phyloP scores from a whole-genome alignment of 2,113 vertebrate genomes.

The Phylloscopus trochiloides region DNA sequence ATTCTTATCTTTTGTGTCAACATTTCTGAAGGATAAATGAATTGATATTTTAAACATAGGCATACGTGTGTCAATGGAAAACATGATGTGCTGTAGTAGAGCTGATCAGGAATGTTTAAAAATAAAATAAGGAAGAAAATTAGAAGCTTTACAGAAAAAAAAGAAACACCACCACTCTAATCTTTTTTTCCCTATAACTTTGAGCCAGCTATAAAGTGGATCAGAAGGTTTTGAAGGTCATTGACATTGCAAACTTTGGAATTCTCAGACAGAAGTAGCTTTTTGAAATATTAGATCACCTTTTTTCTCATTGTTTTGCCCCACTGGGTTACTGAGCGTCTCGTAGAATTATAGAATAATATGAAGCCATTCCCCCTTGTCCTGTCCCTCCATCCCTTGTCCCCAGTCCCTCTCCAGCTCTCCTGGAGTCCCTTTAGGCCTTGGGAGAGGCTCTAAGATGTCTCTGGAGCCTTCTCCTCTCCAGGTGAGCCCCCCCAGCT shows the following conservation, averaged over 20 bases:
- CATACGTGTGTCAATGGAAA: neutral
- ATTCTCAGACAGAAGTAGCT: neutral
- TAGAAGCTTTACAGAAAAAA: neutral
- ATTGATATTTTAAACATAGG: neutral
- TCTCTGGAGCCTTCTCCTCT: neutral
- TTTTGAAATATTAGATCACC: neutral
- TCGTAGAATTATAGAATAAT: accelerated
- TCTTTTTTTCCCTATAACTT: neutral
- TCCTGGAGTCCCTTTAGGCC: neutral
- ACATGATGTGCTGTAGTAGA: neutral
- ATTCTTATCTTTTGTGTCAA: neutral
- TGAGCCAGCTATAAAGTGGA: neutral
- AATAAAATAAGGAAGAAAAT: neutral
- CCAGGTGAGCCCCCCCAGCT: neutral
- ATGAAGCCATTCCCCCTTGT: neutral
- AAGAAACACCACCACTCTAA: neutral
- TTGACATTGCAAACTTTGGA: neutral
- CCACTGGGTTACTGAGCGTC: neutral
- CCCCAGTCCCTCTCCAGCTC: neutral
- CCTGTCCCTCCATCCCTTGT: neutral
- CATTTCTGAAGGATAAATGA: neutral
- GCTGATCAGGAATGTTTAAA: neutral
- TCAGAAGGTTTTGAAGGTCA: neutral
- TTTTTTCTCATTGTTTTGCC: neutral
- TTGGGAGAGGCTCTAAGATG: neutral